Evolutionary conservation across 2,888 invertebrate species (phyloP), one percentile per base, ranked within the genome.

Genomic region (Lamellibrachia satsuma): DNA sequence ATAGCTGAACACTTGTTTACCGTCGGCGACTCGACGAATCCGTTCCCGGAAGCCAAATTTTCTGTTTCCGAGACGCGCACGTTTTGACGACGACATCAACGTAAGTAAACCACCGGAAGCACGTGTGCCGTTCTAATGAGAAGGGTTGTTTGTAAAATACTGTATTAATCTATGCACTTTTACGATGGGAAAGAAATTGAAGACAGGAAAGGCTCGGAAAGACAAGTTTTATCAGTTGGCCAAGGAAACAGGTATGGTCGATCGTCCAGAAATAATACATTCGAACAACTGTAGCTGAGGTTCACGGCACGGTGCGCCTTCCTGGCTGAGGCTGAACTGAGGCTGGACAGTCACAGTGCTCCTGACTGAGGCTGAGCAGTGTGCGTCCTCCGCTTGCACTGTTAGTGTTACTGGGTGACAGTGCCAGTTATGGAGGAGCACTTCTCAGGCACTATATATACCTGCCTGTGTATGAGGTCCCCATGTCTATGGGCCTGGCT

Each of bases 221-320:
- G 99, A 99, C 97, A 99, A 99, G 97, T 99, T 98, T 97, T 99
- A 99, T 97, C 98, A 99, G 96, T 97, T 99, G 95, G 99, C 99
- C 11, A 99, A 99, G 97, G 99, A 99, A 97, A 99, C 99, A 95
- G 99, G 99, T 98, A 97, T 92, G 91, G 90, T 92, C 3, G 9
- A 22, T 91, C 11, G 15, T 6, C 15, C 6, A 52, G 91, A 27
- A 52, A 91, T 4, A n/a, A 11, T 75, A 15, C 15, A 75, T 75
- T 2, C 6, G n/a, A 75, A 75, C 11, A 15, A 15, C 2, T 60
- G 8, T 60, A 22, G 60, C 15, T 60, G 39, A 39, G 39, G 39
- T 0, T 39, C 39, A 39, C 39, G 39, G 39, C 39, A 0, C 39
- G 39, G 39, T 39, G 39, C 39, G 39, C 39, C 39, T 39, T 39